Base-by-base conservation (phyloP, 92 coral and sea anemone species). In the Palythoa heliodiscus region DNA sequence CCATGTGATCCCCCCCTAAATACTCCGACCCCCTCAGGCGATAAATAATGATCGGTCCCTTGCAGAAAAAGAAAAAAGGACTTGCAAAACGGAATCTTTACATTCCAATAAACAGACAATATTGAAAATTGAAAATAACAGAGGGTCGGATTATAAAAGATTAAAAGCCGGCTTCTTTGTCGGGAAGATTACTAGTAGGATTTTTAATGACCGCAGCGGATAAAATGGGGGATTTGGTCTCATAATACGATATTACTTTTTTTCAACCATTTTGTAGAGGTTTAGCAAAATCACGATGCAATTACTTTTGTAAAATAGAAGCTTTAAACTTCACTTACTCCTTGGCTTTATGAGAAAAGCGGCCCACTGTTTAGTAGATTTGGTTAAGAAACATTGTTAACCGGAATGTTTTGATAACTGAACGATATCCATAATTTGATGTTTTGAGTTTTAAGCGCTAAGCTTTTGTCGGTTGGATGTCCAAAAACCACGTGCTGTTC, bases 41-140 rank as follows among this genome's bases (percentile, higher is more conserved):
- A n/a, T n/a, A n/a, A n/a, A n/a, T n/a, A n/a, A n/a, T n/a, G n/a
- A n/a, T n/a, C n/a, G n/a, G n/a, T n/a, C n/a, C n/a, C n/a, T n/a
- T n/a, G n/a, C n/a, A 29, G 35, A 29, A 80, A 70, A 35, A 2
- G 55, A 66, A 80, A 43, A 70, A 50, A 50, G 29, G 73, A 80
- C 22, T 80, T 55, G 76, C 83, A 57, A 29, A 71, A 53, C 80
- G 76, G 80, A 89, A 84, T 78, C 57, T 87, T 43, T 47, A 64
- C 84, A 80, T 80, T 80, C 84, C 84, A 73, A 80, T 80, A 80
- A 80, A 80, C 52, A 64, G 74, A 43, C 39, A 52, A 25, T 22
- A 63, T 19, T n/a, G 22, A 63, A 63, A 10, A 40, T 38, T 47
- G 60, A 66, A 80, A 80, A 80, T 47, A 22, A 47, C 58, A 22